Percentiles rank a stretch among this genome's conserved stretches.
Evolutionary conservation across 2,888 invertebrate species (phyloP).

Genomic region (Aproaerema taeniolella): DNA sequence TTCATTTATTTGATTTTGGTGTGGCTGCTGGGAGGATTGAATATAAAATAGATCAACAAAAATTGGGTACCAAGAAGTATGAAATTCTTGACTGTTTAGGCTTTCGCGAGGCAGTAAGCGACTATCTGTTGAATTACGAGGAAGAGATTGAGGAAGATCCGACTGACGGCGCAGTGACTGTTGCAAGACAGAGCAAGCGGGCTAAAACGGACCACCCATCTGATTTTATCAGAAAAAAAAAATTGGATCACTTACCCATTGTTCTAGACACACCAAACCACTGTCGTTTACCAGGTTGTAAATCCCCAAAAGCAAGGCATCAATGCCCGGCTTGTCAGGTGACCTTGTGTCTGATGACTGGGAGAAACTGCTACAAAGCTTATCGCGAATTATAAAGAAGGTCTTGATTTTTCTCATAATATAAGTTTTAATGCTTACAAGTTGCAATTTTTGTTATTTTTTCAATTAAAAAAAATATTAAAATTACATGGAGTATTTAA

Average conservation of each 20-base stretch:
- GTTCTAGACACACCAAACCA: constrained; percentile 2
- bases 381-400: constrained; percentile 4
- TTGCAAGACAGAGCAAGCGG: constrained; percentile 1
- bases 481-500: neutral
- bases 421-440: neutral
- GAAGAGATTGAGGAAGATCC: neutral
- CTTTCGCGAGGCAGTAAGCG: constrained; percentile 1
- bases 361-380: constrained; percentile 4
- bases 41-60: constrained; percentile 8
- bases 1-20: constrained; percentile 11
- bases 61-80: neutral
- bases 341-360: constrained; percentile 3
- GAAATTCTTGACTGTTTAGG: constrained; percentile 1
- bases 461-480: neutral
- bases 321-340: constrained; percentile 6
- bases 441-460: neutral
- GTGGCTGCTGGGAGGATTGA: constrained; percentile 9
- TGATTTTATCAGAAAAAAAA: constrained; percentile 2
- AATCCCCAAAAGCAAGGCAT: constrained; percentile 3
- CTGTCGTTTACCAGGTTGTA: constrained; percentile 5
- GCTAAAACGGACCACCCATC: neutral
- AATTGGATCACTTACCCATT: constrained; percentile 1
- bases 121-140: neutral
- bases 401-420: neutral
- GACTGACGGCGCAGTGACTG: neutral